These are phyloP conservation scores for Pristis pectinata DNA, from an alignment of 2,797 vertebrate species.

Conservation along the genomic window DNA sequence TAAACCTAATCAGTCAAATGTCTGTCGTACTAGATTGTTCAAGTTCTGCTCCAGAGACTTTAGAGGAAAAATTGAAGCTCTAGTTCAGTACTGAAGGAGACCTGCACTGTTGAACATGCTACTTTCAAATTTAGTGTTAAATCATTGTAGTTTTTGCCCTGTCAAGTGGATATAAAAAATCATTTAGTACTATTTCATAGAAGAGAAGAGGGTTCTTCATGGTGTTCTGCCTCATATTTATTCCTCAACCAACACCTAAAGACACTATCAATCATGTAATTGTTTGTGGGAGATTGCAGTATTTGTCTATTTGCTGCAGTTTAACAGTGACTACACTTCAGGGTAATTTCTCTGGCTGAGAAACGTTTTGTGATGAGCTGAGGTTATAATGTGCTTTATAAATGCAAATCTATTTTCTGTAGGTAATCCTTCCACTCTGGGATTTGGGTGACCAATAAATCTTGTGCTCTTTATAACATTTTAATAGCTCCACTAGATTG, in stretches of 20 bases:
- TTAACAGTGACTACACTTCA: background rate
- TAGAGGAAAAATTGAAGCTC: background rate
- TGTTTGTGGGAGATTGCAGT: background rate
- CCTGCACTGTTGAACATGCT: no score
- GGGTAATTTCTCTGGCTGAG: background rate
- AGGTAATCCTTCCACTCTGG: background rate
- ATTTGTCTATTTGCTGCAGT: background rate
- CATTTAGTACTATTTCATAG: background rate
- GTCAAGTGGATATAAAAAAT: background rate
- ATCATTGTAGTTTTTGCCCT: background rate
- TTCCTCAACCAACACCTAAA: background rate
- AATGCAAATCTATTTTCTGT: background rate
- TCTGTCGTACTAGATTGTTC: background rate
- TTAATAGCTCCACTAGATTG: background rate
- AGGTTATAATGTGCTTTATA: background rate
- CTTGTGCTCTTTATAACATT: background rate
- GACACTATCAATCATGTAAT: background rate
- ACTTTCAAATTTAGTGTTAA: background rate
- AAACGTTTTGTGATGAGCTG: background rate
- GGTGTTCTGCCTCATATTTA: background rate
- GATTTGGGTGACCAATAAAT: background rate
- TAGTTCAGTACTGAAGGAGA: background rate
- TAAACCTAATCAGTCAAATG: background rate
- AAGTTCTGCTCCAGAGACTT: background rate
- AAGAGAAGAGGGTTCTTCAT: no score